phyloP scores from a whole-genome alignment of 2,797 vertebrate species.

The Typhlichthys eigenmanni region DNA sequence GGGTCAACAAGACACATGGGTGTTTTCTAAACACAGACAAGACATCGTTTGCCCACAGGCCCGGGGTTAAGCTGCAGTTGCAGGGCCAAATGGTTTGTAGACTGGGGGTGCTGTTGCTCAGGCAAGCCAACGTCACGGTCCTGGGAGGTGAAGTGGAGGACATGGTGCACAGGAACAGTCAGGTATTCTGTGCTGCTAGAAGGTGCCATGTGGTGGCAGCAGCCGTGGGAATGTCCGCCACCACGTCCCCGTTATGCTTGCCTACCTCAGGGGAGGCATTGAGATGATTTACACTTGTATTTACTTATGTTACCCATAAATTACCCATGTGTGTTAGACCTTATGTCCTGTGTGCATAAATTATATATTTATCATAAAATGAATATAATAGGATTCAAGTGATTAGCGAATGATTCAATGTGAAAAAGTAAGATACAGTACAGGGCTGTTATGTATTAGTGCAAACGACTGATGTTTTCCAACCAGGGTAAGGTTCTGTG shows the following conservation, averaged over 20 bases:
- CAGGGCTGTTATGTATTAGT: background rate
- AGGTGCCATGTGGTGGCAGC: background rate
- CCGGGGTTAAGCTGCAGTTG: slow-evolving; percentile 91
- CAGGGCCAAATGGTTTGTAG: slow-evolving; percentile 83
- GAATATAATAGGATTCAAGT: no score
- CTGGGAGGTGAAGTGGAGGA: slow-evolving; percentile 92
- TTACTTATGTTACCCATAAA: background rate
- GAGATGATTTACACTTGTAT: background rate
- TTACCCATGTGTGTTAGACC: background rate
- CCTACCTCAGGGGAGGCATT: background rate
- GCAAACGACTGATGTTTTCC: background rate
- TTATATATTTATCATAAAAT: no score
- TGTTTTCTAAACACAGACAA: no score
- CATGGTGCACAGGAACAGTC: slow-evolving; percentile 81
- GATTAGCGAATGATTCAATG: background rate
- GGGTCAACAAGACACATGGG: no score
- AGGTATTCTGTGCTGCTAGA: slow-evolving; percentile 42
- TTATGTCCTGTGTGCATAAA: no score
- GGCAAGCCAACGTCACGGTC: slow-evolving; percentile 87
- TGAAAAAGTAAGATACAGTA: background rate
- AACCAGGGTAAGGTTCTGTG: slow-evolving; percentile 85
- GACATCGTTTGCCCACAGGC: slow-evolving; percentile 50
- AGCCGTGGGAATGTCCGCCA: no score
- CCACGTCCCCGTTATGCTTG: background rate
- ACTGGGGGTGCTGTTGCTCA: slow-evolving; percentile 89